phyloP scores from a whole-genome alignment of 2,797 vertebrate genomes.

The Hemitrygon akajei region DNA sequence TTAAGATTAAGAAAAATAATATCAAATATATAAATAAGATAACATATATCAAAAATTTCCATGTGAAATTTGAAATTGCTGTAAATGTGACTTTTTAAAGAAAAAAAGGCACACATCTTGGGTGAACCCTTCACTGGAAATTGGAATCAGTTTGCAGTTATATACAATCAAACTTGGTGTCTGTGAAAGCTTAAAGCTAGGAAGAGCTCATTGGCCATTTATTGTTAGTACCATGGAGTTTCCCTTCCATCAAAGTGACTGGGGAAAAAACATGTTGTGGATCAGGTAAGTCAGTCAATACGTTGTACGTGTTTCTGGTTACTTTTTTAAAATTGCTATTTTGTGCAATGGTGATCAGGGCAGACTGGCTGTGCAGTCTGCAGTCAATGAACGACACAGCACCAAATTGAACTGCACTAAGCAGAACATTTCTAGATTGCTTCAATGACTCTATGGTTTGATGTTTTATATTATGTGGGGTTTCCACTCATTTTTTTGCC shows the following conservation, averaged over 20 bases:
- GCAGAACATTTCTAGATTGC: too few relatives aligned
- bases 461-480: too few relatives aligned
- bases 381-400: too few relatives aligned
- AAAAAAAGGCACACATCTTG: not conserved
- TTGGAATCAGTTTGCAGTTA: not conserved
- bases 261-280: not conserved
- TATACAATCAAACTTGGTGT: not conserved
- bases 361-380: too few relatives aligned
- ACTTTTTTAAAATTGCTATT: too few relatives aligned
- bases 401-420: too few relatives aligned
- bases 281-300: not conserved
- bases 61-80: not conserved
- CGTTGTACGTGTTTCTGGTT: too few relatives aligned
- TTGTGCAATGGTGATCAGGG: too few relatives aligned
- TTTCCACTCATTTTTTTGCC: too few relatives aligned
- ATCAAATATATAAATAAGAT: not conserved
- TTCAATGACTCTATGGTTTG: too few relatives aligned
- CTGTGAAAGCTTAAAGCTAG: not conserved
- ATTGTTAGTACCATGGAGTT: not conserved
- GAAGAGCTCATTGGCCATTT: not conserved
- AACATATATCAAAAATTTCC: not conserved
- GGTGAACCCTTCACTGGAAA: not conserved
- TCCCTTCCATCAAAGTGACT: not conserved
- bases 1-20: not conserved
- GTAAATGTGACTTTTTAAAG: not conserved